phyloP scores from a whole-genome alignment of 2,797 vertebrate species.

The Thripadectes ignobilis region DNA sequence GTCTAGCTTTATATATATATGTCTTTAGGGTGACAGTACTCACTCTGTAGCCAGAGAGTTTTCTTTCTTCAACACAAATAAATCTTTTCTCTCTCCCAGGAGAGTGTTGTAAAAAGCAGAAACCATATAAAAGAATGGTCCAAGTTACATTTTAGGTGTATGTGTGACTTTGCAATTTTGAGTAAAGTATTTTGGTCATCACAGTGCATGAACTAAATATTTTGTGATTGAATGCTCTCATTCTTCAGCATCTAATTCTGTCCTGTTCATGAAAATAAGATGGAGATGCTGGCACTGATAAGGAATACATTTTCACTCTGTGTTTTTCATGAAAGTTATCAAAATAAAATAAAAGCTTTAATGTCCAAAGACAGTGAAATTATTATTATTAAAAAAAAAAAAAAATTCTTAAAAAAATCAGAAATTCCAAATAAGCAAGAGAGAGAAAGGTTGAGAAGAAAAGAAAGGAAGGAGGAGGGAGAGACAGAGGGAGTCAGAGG shows the following conservation, averaged over 20 bases:
- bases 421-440: background rate
- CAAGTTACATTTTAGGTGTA: background rate
- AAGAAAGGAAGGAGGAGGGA: rapidly evolving
- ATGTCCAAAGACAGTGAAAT: background rate
- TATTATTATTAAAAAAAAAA: background rate
- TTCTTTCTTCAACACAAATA: background rate
- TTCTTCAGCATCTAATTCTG: background rate
- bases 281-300: background rate
- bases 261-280: background rate
- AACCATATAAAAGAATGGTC: background rate
- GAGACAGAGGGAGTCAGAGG: background rate
- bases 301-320: background rate
- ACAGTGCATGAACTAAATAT: background rate
- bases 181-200: background rate
- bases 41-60: background rate
- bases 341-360: background rate
- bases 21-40: background rate
- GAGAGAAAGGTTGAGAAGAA: background rate
- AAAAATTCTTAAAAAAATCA: background rate
- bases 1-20: background rate
- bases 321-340: background rate
- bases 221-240: background rate
- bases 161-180: background rate
- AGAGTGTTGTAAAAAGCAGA: background rate
- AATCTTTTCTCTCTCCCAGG: background rate